These are phyloP conservation scores for Pagrus major DNA, from an alignment of 2,113 vertebrate species.

Conservation along the genomic window DNA sequence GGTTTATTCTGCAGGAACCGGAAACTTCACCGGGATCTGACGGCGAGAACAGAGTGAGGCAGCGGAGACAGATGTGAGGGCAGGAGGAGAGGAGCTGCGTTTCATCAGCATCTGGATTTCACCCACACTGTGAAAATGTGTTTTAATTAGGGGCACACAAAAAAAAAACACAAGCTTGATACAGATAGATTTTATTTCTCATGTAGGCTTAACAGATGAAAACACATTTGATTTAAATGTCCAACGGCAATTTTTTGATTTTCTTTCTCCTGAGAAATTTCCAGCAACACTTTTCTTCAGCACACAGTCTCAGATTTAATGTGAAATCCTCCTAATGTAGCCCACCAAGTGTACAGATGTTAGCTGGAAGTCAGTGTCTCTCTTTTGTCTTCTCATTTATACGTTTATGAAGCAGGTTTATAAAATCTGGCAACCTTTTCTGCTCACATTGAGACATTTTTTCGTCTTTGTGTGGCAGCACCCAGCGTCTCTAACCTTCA, in stretches of 20 bases:
- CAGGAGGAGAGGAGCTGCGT: not conserved
- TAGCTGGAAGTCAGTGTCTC: too few relatives aligned
- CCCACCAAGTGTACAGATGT: too few relatives aligned
- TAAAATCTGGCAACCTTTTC: too few relatives aligned
- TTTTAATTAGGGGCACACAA: slow-evolving; percentile 42
- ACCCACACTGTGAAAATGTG: not conserved
- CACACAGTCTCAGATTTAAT: not conserved
- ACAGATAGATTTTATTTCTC: not conserved
- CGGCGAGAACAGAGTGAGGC: not conserved
- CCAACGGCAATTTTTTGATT: not conserved
- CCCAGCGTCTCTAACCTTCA: too few relatives aligned
- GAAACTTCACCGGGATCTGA: slow-evolving; percentile 32
- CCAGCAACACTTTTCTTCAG: too few relatives aligned
- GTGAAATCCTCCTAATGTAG: not conserved
- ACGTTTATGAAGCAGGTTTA: too few relatives aligned
- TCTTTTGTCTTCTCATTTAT: too few relatives aligned
- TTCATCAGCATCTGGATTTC: slow-evolving; percentile 49
- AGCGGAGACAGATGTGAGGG: slow-evolving; percentile 28
- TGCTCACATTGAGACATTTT: too few relatives aligned
- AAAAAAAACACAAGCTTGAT: not conserved
- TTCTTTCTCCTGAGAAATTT: too few relatives aligned
- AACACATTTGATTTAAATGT: not conserved
- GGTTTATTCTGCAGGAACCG: slow-evolving; percentile 10
- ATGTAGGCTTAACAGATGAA: not conserved
- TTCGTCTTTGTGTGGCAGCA: too few relatives aligned